phyloP scores from a whole-genome alignment of 2,797 vertebrate species.

The Eidolon dupreanum region DNA sequence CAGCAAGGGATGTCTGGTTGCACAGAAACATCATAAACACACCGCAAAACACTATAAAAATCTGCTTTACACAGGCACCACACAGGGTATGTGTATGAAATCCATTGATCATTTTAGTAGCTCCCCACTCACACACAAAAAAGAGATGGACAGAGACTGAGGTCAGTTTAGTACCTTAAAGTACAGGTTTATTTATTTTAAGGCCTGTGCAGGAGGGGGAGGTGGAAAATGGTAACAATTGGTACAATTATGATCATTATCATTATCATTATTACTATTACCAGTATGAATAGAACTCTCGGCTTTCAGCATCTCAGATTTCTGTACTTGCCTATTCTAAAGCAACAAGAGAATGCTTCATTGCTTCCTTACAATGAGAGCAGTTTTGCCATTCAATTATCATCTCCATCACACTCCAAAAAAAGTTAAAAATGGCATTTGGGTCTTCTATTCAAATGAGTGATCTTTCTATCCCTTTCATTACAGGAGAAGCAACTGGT shows the following conservation, averaged over 20 bases:
- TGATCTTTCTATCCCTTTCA: constrained; percentile 47
- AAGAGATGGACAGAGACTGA: neutral
- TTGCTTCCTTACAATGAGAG: neutral
- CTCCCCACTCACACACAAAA: neutral
- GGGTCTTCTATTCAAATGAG: neutral
- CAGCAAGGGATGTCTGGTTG: neutral
- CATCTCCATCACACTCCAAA: neutral
- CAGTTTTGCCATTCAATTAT: neutral
- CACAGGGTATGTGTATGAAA: neutral
- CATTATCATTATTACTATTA: neutral
- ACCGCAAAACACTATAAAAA: neutral
- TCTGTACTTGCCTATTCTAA: constrained; percentile 20
- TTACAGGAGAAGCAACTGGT: constrained; percentile 28
- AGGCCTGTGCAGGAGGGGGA: neutral
- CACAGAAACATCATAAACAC: neutral
- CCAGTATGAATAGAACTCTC: neutral
- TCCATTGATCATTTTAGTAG: neutral
- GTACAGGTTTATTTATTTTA: neutral
- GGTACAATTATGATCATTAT: neutral
- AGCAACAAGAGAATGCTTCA: neutral
- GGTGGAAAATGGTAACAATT: neutral
- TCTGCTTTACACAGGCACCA: too few relatives aligned
- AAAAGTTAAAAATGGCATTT: constrained; percentile 42
- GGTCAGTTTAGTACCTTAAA: neutral
- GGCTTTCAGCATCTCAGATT: neutral